Conservation (phyloP, 2,888 invertebrate genomes). For the Busseola fusca region DNA sequence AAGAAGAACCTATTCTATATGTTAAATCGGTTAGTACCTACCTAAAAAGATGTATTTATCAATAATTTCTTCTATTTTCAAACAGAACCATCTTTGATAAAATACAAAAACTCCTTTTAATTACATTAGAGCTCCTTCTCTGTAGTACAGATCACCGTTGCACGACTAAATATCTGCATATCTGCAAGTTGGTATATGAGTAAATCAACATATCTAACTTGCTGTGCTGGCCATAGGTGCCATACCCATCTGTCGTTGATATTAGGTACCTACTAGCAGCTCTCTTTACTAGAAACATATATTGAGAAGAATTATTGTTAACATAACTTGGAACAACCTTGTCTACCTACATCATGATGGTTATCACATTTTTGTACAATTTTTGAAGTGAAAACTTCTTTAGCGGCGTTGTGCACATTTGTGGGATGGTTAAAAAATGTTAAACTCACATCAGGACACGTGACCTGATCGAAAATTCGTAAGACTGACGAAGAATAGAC, state of each 20-base stretch:
- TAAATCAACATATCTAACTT: neutral
- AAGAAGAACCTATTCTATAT: neutral
- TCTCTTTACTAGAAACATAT: neutral
- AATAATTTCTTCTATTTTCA: neutral
- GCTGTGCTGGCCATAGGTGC: neutral
- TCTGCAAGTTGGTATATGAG: neutral
- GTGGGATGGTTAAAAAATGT: too few relatives aligned
- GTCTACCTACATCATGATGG: neutral
- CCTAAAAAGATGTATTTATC: too few relatives aligned
- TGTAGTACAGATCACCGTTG: too few relatives aligned
- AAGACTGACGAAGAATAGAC: too few relatives aligned
- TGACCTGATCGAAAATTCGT: too few relatives aligned
- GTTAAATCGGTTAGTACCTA: neutral
- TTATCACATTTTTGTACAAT: constrained; percentile 4
- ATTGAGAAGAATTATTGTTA: neutral
- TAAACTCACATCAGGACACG: too few relatives aligned
- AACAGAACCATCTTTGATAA: neutral
- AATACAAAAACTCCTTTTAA: neutral
- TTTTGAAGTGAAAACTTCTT: too few relatives aligned
- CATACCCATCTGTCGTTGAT: neutral
- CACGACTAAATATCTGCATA: neutral
- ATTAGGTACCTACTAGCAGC: neutral
- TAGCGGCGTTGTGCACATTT: too few relatives aligned
- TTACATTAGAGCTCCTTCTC: neutral
- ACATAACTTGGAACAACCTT: neutral